Percentiles rank a stretch among this genome's conserved stretches.
Evolutionary conservation across 2,888 invertebrate species (phyloP).

Genomic region (Drosophila koepferae): DNA sequence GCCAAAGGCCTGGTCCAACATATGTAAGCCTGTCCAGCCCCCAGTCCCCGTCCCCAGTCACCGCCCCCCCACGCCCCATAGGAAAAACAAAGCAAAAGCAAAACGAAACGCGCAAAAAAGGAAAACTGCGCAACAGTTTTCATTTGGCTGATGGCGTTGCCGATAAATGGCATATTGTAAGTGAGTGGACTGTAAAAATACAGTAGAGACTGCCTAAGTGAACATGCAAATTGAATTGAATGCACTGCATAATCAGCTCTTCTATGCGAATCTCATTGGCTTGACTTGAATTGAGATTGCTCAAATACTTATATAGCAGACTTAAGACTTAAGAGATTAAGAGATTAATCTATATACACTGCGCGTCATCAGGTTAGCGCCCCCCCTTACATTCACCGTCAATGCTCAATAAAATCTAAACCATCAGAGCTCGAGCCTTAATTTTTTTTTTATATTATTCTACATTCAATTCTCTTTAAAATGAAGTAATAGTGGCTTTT

Average conservation of each 20-base stretch:
- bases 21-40: not conserved
- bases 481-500: no score
- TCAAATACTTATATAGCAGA: no score
- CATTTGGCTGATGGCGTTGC: slow-evolving; percentile 27
- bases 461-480: no score
- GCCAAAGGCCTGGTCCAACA: not conserved
- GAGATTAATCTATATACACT: no score
- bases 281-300: no score
- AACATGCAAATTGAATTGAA: not conserved
- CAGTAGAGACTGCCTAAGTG: slow-evolving; percentile 32
- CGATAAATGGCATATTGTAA: slow-evolving; percentile 50
- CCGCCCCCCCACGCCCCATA: no score
- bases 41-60: not conserved
- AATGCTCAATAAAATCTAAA: no score
- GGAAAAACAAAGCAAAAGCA: not conserved
- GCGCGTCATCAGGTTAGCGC: no score
- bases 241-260: not conserved
- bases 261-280: not conserved
- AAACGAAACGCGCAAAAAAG: slow-evolving; percentile 22
- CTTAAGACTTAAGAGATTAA: no score
- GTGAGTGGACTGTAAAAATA: slow-evolving; percentile 40
- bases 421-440: no score
- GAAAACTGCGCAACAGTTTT: slow-evolving; percentile 74
- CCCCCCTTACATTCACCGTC: no score
- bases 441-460: no score